These are phyloP conservation scores for Diogma glabrata DNA, from an alignment of 2,888 invertebrate genomes.

Conservation along the genomic window DNA sequence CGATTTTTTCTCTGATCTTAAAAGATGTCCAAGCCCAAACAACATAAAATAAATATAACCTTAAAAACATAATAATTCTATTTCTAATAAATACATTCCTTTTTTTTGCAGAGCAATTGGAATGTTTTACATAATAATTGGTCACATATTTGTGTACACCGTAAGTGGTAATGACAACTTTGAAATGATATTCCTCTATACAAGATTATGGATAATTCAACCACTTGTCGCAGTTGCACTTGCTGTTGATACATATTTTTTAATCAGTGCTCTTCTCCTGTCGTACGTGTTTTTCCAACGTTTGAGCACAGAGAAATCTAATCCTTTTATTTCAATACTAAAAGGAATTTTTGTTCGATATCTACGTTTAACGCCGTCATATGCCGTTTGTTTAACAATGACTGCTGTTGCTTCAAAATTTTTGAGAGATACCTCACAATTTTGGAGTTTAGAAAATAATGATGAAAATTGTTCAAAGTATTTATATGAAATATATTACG, in stretches of 20 bases:
- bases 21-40: too few species aligned
- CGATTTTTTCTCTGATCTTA: too few species aligned
- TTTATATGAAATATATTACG: not conserved
- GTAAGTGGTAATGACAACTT: constrained; percentile 34
- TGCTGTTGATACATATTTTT: constrained; percentile 40
- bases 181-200: constrained; percentile 27
- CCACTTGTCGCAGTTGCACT: constrained; percentile 36
- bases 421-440: constrained; percentile 31
- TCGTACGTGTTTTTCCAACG: constrained; percentile 19
- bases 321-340: constrained; percentile 11
- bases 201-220: constrained; percentile 32
- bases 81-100: not conserved
- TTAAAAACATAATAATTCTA: not conserved
- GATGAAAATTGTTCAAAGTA: constrained; percentile 34
- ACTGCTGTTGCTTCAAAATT: constrained; percentile 32
- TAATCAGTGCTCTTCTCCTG: constrained; percentile 24
- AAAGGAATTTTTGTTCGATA: constrained; percentile 30
- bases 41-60: too few species aligned
- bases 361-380: constrained; percentile 38
- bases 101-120: constrained; percentile 27
- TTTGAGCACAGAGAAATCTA: constrained; percentile 16
- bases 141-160: constrained; percentile 39
- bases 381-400: constrained; percentile 35
- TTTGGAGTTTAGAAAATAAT: constrained; percentile 31
- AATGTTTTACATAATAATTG: constrained; percentile 45